Evolutionary conservation across 1,140 invertebrate species (phyloP), one percentile per base, ranked within the genome.

Genomic region (Papilio helenus): DNA sequence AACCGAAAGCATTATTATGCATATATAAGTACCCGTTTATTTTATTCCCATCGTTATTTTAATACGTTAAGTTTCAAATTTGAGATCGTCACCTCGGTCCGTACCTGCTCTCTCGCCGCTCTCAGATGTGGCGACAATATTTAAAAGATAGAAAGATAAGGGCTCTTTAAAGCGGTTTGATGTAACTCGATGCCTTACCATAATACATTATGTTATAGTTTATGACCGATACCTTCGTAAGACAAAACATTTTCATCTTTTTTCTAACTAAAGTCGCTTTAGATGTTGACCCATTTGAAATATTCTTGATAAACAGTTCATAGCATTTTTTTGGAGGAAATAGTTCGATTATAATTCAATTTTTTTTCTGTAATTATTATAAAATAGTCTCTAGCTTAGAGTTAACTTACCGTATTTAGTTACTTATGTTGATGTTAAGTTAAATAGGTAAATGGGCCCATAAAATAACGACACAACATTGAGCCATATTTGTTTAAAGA

Each of bases 1-100:
- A 89, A 83, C 88, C 85, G 85, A 88, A 92, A 89, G 88, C 89
- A 88, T 91, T 92, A 93, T 92, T 92, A 92, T 90, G 90, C 91
- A 92, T 92, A 92, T 89, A 93, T 91, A 91, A 92, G 86, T 91
- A 90, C 85, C 87, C 84, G 87, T 91, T 92, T 91, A 91, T 92
- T 89, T 93, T 92, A 92, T 91, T 89, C 85, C 82, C 87, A 86
- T 91, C 89, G 90, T 92, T 92, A 92, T 86, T 92, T 92, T 90
- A 91, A 93, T 90, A 90, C 83, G 82, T 86, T 88, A 80, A 86
- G 86, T 86, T 88, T 89, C 80, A 84, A 86, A 85, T 84, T 86
- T 80, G 86, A 86, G 83, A 88, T 89, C 85, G 90, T 93, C 91
- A 92, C 90, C 89, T 91, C 85, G 81, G 82, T 76, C 82, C 86